Base-by-base conservation (phyloP, 2,797 vertebrate species). In the Lepus townsendii region DNA sequence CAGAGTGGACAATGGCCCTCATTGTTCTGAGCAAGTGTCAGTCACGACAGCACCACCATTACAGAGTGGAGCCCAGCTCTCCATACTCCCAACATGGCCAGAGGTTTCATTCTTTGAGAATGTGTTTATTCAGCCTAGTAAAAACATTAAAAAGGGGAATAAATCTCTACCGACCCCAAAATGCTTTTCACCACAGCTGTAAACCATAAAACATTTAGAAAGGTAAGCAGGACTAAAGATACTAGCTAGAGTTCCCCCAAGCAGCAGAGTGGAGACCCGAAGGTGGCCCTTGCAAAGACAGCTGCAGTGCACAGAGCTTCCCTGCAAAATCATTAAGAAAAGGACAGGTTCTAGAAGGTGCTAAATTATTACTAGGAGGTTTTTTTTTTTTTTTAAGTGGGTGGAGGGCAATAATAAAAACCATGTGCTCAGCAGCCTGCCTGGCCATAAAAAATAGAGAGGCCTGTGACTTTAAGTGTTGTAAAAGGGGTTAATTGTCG, bases 71-170 rank as follows among this genome's bases (percentile, higher is more conserved):
- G 92, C 95, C 95, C 73, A 38, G 96, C 92, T 96, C 97, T 97
- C 96, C 84, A 73, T 94, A 93, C 94, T 95, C 97, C 91, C 83
- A 91, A 93, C 95, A 95, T 96, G 95, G 73, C 52, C 95, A 90
- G 95, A 94, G 93, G 91, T 97, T 96, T 97, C 95, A 89, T 91
- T 91, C 97, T 95, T 95, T 42, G 94, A 82, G 79, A 97, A 98
- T 97, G 97, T 98, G 98, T 99, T 99, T 99, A 98, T 98, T 98
- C 97, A 98, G 97, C 97, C 98, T 97, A 98, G 98, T 98, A 97
- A 98, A 99, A 99, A 98, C 98, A 99, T 97, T 80, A 96, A 97
- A 97, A 97, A 78, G 80, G 88, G 96, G 97, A 98, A 98, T 97
- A 98, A 98, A 98, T 98, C 98, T 97, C 97, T 86, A n/a, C 89